Conservation (phyloP, 2,888 invertebrate genomes). For the Cephalotes varians region DNA sequence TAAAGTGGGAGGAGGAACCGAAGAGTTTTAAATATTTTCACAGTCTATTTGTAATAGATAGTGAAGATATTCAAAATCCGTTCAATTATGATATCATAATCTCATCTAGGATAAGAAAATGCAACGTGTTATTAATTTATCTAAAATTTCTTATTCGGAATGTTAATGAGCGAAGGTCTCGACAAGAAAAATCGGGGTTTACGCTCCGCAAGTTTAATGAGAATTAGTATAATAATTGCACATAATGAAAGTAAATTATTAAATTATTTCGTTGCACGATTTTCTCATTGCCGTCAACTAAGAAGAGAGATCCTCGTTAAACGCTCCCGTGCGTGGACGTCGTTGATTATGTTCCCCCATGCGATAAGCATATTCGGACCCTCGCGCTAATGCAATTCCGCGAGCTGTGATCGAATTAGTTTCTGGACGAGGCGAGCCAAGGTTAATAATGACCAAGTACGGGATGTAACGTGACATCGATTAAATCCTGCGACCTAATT, state of each 20-base stretch:
- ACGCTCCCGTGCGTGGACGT: slow-evolving; percentile 26
- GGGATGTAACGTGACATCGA: slow-evolving; percentile 57
- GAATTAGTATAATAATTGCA: slow-evolving; percentile 27
- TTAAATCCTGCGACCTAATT: slow-evolving; percentile 56
- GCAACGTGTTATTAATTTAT: slow-evolving; percentile 2
- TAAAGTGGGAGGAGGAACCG: background rate
- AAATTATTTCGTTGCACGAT: slow-evolving; percentile 28
- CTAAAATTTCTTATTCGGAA: background rate
- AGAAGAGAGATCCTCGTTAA: background rate
- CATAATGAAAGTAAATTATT: slow-evolving; percentile 30
- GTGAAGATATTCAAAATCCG: background rate
- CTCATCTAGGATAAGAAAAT: background rate
- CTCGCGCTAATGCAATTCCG: slow-evolving; percentile 62
- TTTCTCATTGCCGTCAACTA: background rate
- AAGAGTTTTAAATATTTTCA: background rate
- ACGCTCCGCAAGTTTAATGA: background rate
- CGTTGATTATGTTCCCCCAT: slow-evolving; percentile 53
- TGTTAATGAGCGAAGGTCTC: background rate
- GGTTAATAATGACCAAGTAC: slow-evolving; percentile 73
- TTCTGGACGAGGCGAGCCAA: slow-evolving; percentile 69
- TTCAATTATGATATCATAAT: background rate
- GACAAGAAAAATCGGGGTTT: background rate
- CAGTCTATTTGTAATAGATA: background rate
- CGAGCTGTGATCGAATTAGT: slow-evolving; percentile 73
- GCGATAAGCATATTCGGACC: slow-evolving; percentile 51